A percentile compares a stretch with the other conserved stretches of the same genome.
phyloP scores from a whole-genome alignment of 2,113 vertebrate species.

The Zosterops hypoxanthus region DNA sequence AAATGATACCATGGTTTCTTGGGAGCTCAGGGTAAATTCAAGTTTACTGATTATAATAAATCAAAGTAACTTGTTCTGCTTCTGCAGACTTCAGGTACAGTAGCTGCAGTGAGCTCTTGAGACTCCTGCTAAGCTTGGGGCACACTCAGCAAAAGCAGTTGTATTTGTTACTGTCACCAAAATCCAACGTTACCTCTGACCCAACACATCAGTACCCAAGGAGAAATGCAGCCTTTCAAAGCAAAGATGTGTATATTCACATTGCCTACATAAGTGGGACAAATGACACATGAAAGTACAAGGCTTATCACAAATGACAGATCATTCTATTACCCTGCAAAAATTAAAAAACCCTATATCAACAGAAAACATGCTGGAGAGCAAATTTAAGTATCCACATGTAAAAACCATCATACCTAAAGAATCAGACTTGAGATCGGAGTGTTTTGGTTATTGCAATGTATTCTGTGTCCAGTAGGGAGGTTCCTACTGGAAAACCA shows the following conservation, averaged over 20 bases:
- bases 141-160: background rate
- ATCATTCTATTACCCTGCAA: background rate
- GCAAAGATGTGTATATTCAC: background rate
- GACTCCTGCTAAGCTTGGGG: background rate
- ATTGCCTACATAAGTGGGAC: fast-evolving
- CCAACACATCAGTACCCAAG: background rate
- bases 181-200: background rate
- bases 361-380: background rate
- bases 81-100: background rate
- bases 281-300: background rate
- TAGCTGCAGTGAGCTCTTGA: background rate
- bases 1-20: background rate
- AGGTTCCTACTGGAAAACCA: background rate
- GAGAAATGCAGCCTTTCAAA: background rate
- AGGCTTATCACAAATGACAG: background rate
- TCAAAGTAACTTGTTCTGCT: background rate
- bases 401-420: background rate
- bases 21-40: background rate
- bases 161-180: background rate
- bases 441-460: background rate
- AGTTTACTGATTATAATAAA: background rate
- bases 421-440: background rate
- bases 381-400: background rate
- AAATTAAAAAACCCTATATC: background rate
- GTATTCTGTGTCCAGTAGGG: background rate